phyloP scores from a whole-genome alignment of 2,113 vertebrate species.

The Calyptomena viridis region DNA sequence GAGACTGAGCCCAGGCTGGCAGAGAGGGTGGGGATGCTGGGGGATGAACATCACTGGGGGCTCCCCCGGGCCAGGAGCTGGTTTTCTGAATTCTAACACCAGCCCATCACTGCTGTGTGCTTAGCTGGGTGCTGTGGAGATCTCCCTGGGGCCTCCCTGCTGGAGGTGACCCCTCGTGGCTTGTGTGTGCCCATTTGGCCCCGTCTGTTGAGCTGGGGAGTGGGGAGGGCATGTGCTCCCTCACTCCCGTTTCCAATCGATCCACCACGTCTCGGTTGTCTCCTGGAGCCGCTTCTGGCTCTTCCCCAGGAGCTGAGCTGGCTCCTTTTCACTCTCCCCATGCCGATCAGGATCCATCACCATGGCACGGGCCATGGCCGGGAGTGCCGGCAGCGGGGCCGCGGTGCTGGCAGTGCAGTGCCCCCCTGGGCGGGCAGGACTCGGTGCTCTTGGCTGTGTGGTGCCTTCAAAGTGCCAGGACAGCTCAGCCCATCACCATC shows the following conservation, averaged over 20 bases:
- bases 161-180: background rate
- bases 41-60: background rate
- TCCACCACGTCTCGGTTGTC: rapidly evolving
- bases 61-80: background rate
- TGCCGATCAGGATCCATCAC: background rate
- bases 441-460: background rate
- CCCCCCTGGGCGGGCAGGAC: background rate
- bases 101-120: rapidly evolving
- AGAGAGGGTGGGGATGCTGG: background rate
- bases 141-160: background rate
- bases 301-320: slow-evolving; percentile 12
- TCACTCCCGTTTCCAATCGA: background rate
- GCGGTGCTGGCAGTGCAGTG: background rate
- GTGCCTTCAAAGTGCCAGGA: background rate
- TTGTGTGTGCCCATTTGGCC: rapidly evolving
- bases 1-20: background rate
- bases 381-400: background rate
- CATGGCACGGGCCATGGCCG: rapidly evolving
- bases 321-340: background rate
- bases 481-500: background rate
- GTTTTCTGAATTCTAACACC: background rate
- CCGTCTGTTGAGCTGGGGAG: rapidly evolving
- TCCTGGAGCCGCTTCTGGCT: slow-evolving; percentile 4
- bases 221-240: rapidly evolving
- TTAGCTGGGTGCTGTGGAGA: background rate